These are phyloP conservation scores for Cercopithecus mona DNA, from an alignment of 2,113 vertebrate species.

Conservation along the genomic window DNA sequence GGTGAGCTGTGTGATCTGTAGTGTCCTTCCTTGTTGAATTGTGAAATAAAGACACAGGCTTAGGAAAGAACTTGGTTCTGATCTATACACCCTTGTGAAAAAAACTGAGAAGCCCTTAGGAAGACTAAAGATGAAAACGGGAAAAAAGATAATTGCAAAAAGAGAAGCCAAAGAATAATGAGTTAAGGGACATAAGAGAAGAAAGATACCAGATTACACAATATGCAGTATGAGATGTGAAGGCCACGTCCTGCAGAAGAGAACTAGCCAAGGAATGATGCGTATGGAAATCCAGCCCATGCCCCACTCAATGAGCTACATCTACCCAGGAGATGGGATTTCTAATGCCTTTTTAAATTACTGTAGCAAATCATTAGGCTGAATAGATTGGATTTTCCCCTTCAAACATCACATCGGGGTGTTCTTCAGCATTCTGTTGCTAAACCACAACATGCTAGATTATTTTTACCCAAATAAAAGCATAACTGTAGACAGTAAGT, in stretches of 20 bases:
- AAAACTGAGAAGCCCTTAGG: not conserved
- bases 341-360: not conserved
- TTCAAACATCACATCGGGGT: not conserved
- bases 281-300: not conserved
- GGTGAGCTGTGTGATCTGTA: not conserved
- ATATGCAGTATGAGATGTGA: not conserved
- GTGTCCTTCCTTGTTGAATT: not conserved
- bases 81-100: not conserved
- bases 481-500: not conserved
- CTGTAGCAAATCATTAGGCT: not conserved
- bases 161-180: not conserved
- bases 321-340: not conserved
- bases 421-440: not conserved
- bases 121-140: not conserved
- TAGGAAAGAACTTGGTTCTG: not conserved
- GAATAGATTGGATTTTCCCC: not conserved
- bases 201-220: not conserved
- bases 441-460: not conserved
- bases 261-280: not conserved
- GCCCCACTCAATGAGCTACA: not conserved
- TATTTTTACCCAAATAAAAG: not conserved
- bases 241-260: no score
- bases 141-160: not conserved
- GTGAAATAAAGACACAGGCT: not conserved
- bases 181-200: not conserved